Evolutionary conservation across 1,140 invertebrate species (phyloP).

Genomic region (Bombus confusus): DNA sequence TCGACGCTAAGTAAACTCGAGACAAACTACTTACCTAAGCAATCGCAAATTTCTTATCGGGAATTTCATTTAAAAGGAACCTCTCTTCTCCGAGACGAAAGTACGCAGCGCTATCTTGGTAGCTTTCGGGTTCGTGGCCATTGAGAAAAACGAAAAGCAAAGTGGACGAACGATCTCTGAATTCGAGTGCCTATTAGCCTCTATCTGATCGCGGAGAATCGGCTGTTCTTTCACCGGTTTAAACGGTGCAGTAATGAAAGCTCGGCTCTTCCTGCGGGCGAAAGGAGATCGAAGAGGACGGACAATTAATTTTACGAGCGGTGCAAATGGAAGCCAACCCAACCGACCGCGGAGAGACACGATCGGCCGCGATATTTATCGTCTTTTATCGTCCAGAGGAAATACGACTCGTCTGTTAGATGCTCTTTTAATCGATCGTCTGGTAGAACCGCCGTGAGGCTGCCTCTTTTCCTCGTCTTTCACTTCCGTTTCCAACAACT

Average conservation of each 20-base stretch:
- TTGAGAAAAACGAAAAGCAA: not conserved
- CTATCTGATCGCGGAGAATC: conserved; percentile 16
- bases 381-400: conserved; percentile 13
- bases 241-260: conserved; percentile 27
- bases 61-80: not conserved
- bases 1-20: no score
- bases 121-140: not conserved
- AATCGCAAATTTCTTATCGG: not conserved
- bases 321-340: conserved; percentile 42
- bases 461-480: not conserved
- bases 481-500: no score
- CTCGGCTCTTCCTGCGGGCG: not conserved
- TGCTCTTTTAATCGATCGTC: not conserved
- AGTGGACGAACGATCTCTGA: not conserved
- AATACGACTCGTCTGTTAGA: not conserved
- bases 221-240: conserved; percentile 15
- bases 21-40: no score
- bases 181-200: conserved; percentile 13
- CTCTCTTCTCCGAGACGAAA: not conserved
- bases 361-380: conserved; percentile 38
- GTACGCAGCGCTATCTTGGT: not conserved
- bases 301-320: conserved; percentile 59
- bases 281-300: conserved; percentile 21
- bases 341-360: not conserved
- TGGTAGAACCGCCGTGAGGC: not conserved